Evolutionary conservation across 64 coral and sea anemone species (phyloP), one percentile per base, ranked within the genome.

Genomic region (Hydrozoanthus tunicans): DNA sequence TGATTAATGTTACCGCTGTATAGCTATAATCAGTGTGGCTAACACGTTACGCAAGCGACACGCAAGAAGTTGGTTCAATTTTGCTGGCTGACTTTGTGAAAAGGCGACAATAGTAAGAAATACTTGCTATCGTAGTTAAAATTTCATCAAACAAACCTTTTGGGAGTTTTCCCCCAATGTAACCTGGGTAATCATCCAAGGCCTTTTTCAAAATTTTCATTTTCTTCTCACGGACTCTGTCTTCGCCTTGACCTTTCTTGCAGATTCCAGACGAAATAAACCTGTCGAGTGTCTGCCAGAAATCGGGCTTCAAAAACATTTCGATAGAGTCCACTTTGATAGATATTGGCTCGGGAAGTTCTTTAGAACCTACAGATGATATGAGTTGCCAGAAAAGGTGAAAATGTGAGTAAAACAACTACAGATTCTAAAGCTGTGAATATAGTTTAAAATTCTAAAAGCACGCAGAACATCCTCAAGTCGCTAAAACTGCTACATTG

Each of bases 281-380:
- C 53, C 70, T 75, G 5, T 88, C 68, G 23, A 88, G 68, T 58
- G 84, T 88, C 69, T 75, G 69, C 84, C 84, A 88, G 67, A 74
- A 88, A 26, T 88, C 84, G 6, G 84, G 55, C 53, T 88, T 88
- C 23, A 88, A 59, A 43, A 73, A 72, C 20, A n/a, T 88, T 5
- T 74, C 55, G 53, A 88, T 88, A 12, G 84, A 88, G 9, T 88
- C 84, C 5, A 88, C 84, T 58, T 73, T 88, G 84, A 88, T 88
- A 32, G 84, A 72, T 26, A 88, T 88, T 2, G 84, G 84, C 3
- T 88, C 84, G 7, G 84, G 84, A 0, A 88, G 43, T 14, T 88
- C 84, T 13, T 88, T 13, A 9, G 24, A 13, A 43, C 32, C 32
- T 43, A 43, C 32, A 43, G 2, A 1, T 43, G 32, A 43, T 43